phyloP scores from a whole-genome alignment of 92 coral and sea anemone species.

The Ricordea florida region DNA sequence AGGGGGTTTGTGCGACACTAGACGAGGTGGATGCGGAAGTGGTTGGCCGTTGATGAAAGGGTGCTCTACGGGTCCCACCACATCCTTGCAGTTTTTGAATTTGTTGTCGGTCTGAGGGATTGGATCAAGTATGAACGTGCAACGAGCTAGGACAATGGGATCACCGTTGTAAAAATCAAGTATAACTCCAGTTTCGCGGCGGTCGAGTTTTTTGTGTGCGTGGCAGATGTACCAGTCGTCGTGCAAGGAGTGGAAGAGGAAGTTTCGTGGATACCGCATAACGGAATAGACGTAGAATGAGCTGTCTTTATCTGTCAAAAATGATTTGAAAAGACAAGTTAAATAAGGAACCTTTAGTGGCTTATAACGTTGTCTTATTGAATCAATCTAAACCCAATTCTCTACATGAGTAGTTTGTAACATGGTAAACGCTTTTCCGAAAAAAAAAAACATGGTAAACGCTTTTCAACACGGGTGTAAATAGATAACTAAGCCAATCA shows the following conservation, averaged over 20 bases:
- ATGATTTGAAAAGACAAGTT: no score
- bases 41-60: constrained; percentile 54
- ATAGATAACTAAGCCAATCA: no score
- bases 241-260: constrained; percentile 6
- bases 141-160: constrained; percentile 36
- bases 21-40: constrained; percentile 5
- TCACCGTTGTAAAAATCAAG: constrained; percentile 44
- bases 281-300: constrained; percentile 2
- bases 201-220: not conserved
- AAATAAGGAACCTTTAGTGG: no score
- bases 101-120: constrained; percentile 14
- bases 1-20: not conserved
- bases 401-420: no score
- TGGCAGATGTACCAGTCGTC: constrained; percentile 35
- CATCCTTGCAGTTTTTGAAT: constrained; percentile 36
- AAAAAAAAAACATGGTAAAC: no score
- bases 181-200: not conserved
- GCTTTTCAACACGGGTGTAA: no score
- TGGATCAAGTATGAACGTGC: constrained; percentile 56
- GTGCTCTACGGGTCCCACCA: not conserved
- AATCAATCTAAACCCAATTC: no score
- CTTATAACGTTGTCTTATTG: no score
- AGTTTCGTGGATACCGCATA: constrained; percentile 11
- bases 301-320: constrained; percentile 20
- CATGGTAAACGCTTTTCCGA: no score